Evolutionary conservation across 2,113 vertebrate species (phyloP), one percentile per base, ranked within the genome.

Genomic region (Zosterops borbonicus): DNA sequence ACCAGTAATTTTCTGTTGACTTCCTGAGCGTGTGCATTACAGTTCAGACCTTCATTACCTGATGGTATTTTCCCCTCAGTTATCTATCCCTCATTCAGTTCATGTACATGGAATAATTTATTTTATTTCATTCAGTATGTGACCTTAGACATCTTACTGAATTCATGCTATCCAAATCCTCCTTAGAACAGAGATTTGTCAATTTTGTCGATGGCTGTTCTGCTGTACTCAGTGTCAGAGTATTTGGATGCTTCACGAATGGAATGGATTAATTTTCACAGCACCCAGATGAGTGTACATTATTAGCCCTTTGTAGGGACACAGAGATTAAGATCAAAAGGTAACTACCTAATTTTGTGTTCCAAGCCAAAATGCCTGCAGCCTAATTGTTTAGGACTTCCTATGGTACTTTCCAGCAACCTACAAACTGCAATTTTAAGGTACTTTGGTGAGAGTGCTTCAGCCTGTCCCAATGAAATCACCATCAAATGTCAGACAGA

Each of bases 221-320:
- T 95, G 50, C 82, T 65, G n/a, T 49, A 16, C 55, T 89, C 21
- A 11, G 50, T 74, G 65, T 74, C 31, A 24, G 77, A 74, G 59
- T 37, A 47, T 56, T 77, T 83, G 71, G 63, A 42, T 80, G 39
- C 44, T 91, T 91, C 68, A 81, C 49, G 77, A 77, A 83, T 52
- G 59, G 56, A 92, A 89, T 60, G 77, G 87, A 89, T 91, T 95
- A 52, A 92, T 92, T 96, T 94, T 81, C 87, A 49, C 73, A 87
- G 73, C 41, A 49, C 23, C 55, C 63, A 80, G 53, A 50, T 1
- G 41, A 87, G 59, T 35, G 24, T 39, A 24, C n/a, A 62, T 86
- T 83, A 83, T 91, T 55, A 76, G 58, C 17, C 16, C 87, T 89
- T 52, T 85, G 53, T 27, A 67, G 37, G 24, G 52, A 60, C 37